A percentile compares a stretch with the other conserved stretches of the same genome.
phyloP scores from a whole-genome alignment of 2,797 vertebrate species.

The Lepus oiostolus region DNA sequence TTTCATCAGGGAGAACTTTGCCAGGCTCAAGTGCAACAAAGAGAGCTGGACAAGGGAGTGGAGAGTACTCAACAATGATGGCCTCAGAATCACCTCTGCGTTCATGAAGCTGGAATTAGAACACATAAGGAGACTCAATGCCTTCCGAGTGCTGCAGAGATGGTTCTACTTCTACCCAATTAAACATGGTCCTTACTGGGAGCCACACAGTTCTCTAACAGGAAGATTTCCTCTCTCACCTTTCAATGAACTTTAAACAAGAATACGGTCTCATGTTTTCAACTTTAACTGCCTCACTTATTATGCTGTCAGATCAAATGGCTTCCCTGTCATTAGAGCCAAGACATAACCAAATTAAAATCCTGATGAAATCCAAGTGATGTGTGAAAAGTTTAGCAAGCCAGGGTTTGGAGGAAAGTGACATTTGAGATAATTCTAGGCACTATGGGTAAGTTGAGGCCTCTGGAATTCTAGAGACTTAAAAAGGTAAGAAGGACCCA shows the following conservation, averaged over 20 bases:
- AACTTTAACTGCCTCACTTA: conserved; percentile 82
- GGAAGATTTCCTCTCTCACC: conserved; percentile 78
- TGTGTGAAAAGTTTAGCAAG: conserved; percentile 82
- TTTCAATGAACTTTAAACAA: conserved; percentile 81
- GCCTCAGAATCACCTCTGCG: not conserved
- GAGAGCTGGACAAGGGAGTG: not conserved
- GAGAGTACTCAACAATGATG: not conserved
- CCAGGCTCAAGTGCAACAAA: not conserved
- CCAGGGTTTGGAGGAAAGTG: conserved; percentile 40
- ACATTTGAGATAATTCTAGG: conserved; percentile 69
- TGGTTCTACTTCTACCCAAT: conserved; percentile 24
- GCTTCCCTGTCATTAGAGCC: conserved; percentile 82
- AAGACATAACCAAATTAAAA: conserved; percentile 84
- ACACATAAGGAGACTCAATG: conserved; percentile 34
- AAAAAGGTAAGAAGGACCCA: not conserved
- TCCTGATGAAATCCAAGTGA: conserved; percentile 76
- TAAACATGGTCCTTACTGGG: not conserved
- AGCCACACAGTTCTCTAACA: conserved; percentile 61
- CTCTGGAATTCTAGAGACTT: conserved; percentile 45
- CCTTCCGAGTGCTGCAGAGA: not conserved
- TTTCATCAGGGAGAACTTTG: not conserved
- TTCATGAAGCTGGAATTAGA: conserved; percentile 45
- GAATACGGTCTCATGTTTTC: conserved; percentile 79
- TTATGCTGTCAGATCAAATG: conserved; percentile 84
- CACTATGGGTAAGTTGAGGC: conserved; percentile 58